Evolutionary conservation across 1,140 invertebrate species (phyloP).

Genomic region (Parasteatoda tepidariorum): DNA sequence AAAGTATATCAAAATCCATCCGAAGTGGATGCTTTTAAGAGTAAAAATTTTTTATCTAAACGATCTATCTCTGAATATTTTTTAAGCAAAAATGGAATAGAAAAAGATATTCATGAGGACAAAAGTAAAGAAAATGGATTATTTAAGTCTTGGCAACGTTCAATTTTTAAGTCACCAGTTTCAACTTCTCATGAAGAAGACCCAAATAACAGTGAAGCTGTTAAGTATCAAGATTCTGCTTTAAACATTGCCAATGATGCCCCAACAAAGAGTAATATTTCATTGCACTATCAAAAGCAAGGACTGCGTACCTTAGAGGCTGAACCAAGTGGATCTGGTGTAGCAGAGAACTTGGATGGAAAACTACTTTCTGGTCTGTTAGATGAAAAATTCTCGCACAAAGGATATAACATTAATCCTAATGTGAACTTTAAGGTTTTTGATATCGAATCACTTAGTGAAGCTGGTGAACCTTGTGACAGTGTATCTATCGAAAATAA

Average conservation of each 20-base stretch:
- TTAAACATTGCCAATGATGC: neutral
- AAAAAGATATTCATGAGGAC: conserved; percentile 42
- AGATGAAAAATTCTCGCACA: conserved; percentile 17
- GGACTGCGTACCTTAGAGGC: neutral
- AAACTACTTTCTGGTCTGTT: conserved; percentile 4
- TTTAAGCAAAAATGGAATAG: conserved; percentile 36
- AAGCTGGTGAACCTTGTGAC: conserved; percentile 40
- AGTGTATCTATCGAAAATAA: conserved; percentile 43
- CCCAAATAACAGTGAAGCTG: conserved; percentile 8
- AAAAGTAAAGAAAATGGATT: conserved; percentile 13
- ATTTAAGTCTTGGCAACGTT: conserved; percentile 41
- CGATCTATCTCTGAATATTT: conserved; percentile 57
- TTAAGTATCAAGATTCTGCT: conserved; percentile 8
- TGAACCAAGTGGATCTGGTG: conserved; percentile 8
- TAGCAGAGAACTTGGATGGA: conserved; percentile 4
- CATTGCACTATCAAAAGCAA: conserved; percentile 7
- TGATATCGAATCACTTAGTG: conserved; percentile 58
- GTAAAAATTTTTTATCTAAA: conserved; percentile 31
- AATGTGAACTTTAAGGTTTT: conserved; percentile 54
- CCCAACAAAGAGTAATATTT: conserved; percentile 20
- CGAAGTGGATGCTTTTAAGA: conserved; percentile 15
- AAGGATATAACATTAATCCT: conserved; percentile 36
- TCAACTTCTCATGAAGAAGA: conserved; percentile 4
- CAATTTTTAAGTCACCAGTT: conserved; percentile 31
- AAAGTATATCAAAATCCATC: conserved; percentile 42